Evolutionary conservation across 2,113 vertebrate genomes (phyloP), one percentile per base, ranked within the genome.

Genomic region (Ceratotherium simum): DNA sequence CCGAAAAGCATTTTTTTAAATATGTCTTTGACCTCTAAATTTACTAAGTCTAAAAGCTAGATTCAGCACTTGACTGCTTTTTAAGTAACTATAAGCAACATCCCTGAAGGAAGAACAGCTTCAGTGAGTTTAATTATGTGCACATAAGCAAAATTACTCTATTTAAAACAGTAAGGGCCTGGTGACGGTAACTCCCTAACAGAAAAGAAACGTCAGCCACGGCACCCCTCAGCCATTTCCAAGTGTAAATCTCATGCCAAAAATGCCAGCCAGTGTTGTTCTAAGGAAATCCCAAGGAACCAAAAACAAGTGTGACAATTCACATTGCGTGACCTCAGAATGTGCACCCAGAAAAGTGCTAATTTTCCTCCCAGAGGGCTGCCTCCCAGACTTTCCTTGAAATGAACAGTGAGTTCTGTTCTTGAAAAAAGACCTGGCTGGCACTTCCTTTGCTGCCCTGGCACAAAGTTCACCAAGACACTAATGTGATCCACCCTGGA

Each of bases 401-500:
- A 65, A 91, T 51, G 78, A 73, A 96, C 39, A 72, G 51, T 5
- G 33, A 79, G 73, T 62, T 89, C 80, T 88, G 11, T 60, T 87
- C 89, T 97, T 90, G 39, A 86, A 95, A 46, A 31, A 96, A 88
- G 85, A 82, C 36, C 42, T 69, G 93, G 64, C 48, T 90, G 81
- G 89, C 78, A 95, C 36, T 67, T 82, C 80, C 69, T 95, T 70
- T 10, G 60, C 39, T 33, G 94, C 33, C 97, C 64, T 95, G 93
- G 91, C 67, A 89, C 29, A 4, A 56, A 91, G 87, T 69, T 62
- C 96, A 96, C 36, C 4, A 54, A 97, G 93, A 83, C 51, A 72
- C 89, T 90, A 91, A 96, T 92, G 95, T 89, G 90, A 85, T 80
- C 91, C 96, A 86, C 90, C 46, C 96, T 82, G 97, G 96, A 98